Base-by-base conservation (phyloP, 2,888 invertebrate genomes). In the Calliphora vomitoria region DNA sequence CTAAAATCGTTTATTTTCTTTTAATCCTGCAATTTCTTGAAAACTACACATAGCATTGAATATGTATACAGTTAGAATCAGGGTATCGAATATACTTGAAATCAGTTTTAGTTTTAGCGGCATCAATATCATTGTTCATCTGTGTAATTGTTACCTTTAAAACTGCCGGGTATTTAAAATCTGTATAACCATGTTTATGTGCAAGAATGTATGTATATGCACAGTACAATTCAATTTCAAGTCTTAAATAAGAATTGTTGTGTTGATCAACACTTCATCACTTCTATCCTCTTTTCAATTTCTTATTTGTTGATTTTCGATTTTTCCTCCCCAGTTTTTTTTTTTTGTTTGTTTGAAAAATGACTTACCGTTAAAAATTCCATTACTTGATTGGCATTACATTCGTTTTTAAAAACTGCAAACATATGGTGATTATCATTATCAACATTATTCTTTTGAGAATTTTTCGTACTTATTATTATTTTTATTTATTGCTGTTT, bases 331-430 rank as follows among this genome's bases (percentile, higher is more conserved):
- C 4, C 10, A 11, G 1, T 58, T 20, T 58, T 25, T 25, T 25
- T 25, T 25, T 25, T 25, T 25, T 58, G 11, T 4, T 58, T 66
- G 74, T 41, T 55, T 82, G 55, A 80, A 58, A 75, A 71, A 75
- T 66, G 20, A 80, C 86, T 83, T 81, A 86, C 86, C 86, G 86
- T 86, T 83, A 83, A 86, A 86, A 80, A 76, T 86, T 83, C 86
- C 86, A 86, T 86, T 86, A 86, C 86, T 83, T 86, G 83, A 86
- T 86, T 86, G 86, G 86, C 75, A 86, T 80, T 76, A 76, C 58
- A 86, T 83, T 86, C 76, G 60, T 76, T 80, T 80, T 86, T 41
- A 76, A 76, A 76, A 80, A 76, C 75, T 86, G 86, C 83, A 71
- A 80, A 80, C 80, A 80, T 75, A 69, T 72, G 80, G 76, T 69